phyloP scores from a whole-genome alignment of 2,797 vertebrate species.

The Hydrolagus colliei region DNA sequence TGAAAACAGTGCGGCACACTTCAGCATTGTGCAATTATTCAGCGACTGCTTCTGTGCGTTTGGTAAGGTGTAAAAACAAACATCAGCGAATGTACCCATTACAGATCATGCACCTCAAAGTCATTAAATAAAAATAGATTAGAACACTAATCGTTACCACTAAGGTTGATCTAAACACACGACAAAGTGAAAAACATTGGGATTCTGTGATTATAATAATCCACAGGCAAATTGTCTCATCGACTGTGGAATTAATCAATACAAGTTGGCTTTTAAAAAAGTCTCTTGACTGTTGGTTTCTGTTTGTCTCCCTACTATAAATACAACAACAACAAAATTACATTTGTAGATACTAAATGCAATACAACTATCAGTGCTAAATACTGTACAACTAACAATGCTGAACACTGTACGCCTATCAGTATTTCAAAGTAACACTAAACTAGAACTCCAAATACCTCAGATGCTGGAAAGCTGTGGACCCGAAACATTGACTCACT shows the following conservation, averaged over 20 bases:
- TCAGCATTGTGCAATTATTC: constrained; percentile 9
- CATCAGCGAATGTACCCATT: too few species aligned
- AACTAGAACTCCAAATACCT: too few species aligned
- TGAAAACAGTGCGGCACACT: not conserved
- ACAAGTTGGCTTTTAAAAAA: not conserved
- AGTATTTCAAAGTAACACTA: too few species aligned
- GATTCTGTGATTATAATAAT: not conserved
- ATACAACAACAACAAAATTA: not conserved
- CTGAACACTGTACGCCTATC: too few species aligned
- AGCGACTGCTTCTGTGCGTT: not conserved
- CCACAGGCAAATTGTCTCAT: not conserved
- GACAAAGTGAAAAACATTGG: not conserved
- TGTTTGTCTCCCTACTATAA: not conserved
- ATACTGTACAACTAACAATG: too few species aligned
- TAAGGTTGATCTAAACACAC: not conserved
- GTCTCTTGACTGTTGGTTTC: not conserved
- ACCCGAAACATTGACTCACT: too few species aligned
- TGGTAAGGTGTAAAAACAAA: too few species aligned
- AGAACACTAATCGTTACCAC: not conserved
- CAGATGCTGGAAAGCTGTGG: too few species aligned
- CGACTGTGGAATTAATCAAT: not conserved
- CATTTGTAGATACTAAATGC: not conserved
- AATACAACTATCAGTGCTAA: too few species aligned
- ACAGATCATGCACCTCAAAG: not conserved
- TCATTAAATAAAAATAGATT: not conserved